Conservation (phyloP, 2,797 vertebrate genomes). For the Cuniculus paca region DNA sequence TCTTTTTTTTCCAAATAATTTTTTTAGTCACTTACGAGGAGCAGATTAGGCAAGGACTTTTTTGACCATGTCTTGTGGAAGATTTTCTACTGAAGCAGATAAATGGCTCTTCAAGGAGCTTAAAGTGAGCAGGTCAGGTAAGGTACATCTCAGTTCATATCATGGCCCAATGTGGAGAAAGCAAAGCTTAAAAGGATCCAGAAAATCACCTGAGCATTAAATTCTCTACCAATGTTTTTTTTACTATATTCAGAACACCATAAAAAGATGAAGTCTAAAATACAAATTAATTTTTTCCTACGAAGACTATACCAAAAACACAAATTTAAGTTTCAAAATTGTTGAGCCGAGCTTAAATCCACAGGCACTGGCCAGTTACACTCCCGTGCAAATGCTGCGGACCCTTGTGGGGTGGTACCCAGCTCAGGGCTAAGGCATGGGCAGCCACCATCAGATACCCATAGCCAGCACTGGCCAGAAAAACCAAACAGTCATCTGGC, state of each 20-base stretch:
- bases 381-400: too few relatives aligned
- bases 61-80: not conserved
- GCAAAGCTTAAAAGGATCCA: not conserved
- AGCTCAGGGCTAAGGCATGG: too few relatives aligned
- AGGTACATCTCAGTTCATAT: not conserved
- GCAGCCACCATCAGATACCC: too few relatives aligned
- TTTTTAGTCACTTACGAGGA: too few relatives aligned
- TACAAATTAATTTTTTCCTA: not conserved
- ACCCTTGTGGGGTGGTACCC: too few relatives aligned
- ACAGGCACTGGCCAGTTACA: too few relatives aligned
- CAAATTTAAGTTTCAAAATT: not conserved
- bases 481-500: too few relatives aligned
- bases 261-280: conserved; percentile 1
- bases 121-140: not conserved
- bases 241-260: not conserved
- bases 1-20: not conserved
- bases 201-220: not conserved
- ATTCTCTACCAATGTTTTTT: not conserved
- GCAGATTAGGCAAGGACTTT: not conserved
- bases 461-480: too few relatives aligned
- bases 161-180: not conserved
- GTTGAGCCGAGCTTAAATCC: too few relatives aligned
- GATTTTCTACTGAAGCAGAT: not conserved
- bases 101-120: not conserved
- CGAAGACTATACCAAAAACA: not conserved